Base-by-base conservation (phyloP, 1,140 invertebrate genomes). In the Drosophila yakuba region DNA sequence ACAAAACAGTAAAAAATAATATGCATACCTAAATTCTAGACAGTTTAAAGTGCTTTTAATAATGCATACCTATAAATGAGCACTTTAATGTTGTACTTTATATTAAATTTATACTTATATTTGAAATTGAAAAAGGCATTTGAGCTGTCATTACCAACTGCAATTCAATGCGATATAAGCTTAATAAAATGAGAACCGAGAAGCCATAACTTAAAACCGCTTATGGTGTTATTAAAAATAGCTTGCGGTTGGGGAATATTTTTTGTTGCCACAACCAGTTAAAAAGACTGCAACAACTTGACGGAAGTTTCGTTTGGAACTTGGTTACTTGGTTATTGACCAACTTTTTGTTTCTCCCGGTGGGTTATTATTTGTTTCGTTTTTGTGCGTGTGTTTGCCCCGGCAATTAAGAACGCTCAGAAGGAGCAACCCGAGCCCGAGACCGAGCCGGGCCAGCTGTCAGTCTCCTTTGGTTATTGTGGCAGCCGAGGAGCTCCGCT, bases 361-460 rank as follows among this genome's bases (percentile, higher is more conserved):
- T 54, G 38, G 45, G 35, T 20, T 23, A 15, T 76, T 54, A 41
- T 73, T 60, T 73, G 10, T 32, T 41, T 47, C 15, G 15, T 45
- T 45, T 52, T 71, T 52, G 17, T 43, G n/a, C 74, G 64, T 20
- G 20, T 71, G 51, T 80, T 72, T 59, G 62, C 61, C 52, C 28
- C 44, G 57, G 79, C 83, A 86, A 86, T 86, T 86, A 86, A 83
- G 35, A 77, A 61, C 60, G 50, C 74, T 77, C 62, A 68, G 77
- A 62, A 62, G 64, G 50, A 72, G 50, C 68, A 52, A 58, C 35
- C 57, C 36, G 32, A 63, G 20, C 20, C 20, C 36, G 32, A 63
- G 20, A 1, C 20, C 20, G 20, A 2, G 54, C 38, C 14, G 23
- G 50, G 39, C 20, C 48, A 68, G 56, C 55, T 64, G 63, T 41